Evolutionary conservation across 2,888 invertebrate species (phyloP).

Genomic region (Mimumesa dahlbomi): DNA sequence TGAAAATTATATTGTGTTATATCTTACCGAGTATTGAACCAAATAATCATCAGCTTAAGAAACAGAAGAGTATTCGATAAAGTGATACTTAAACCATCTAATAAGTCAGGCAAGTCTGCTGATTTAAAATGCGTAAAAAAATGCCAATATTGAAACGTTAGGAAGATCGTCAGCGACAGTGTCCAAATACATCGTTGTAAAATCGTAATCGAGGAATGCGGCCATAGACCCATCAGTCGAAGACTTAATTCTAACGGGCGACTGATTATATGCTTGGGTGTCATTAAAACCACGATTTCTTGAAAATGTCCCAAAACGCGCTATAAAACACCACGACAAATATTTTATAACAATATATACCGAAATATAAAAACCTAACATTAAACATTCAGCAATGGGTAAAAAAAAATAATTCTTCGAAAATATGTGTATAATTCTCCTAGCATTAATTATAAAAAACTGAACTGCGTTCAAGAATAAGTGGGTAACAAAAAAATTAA

Average conservation of each 20-base stretch:
- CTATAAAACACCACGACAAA: too few species aligned
- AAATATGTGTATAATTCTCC: too few species aligned
- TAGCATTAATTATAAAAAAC: too few species aligned
- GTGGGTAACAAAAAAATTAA: too few species aligned
- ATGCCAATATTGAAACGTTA: slow-evolving; percentile 47
- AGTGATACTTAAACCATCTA: slow-evolving; percentile 40
- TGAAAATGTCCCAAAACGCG: too few species aligned
- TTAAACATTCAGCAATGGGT: too few species aligned
- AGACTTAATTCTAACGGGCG: slow-evolving; percentile 39
- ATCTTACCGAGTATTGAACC: slow-evolving; percentile 40
- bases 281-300: too few species aligned
- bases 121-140: slow-evolving; percentile 16
- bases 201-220: slow-evolving; percentile 20
- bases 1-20: neutral
- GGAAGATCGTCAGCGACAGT: neutral
- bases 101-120: slow-evolving; percentile 29
- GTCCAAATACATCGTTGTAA: slow-evolving; percentile 27
- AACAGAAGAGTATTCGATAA: slow-evolving; percentile 45
- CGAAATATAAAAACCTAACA: too few species aligned
- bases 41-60: slow-evolving; percentile 38
- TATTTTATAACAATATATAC: too few species aligned
- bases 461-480: too few species aligned
- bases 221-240: slow-evolving; percentile 51
- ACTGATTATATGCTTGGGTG: slow-evolving; percentile 16
- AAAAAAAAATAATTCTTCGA: too few species aligned